Percentiles rank a stretch among this genome's conserved stretches.
Evolutionary conservation across 2,113 vertebrate genomes (phyloP).

Genomic region (Acinonyx jubatus): DNA sequence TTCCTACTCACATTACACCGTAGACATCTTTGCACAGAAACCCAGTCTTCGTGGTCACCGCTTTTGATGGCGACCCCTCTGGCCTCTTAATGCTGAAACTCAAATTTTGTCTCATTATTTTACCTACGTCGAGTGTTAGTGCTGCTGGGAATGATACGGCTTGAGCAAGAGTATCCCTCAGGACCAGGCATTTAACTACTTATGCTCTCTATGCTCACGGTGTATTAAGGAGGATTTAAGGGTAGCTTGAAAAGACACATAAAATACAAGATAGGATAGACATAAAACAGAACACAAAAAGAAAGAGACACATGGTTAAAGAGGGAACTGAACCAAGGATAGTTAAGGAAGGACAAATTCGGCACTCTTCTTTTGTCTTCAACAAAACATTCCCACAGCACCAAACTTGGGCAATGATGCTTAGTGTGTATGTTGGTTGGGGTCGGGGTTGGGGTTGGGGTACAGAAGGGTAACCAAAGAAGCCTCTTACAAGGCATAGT

Average conservation of each 20-base stretch:
- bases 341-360: not conserved
- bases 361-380: not conserved
- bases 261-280: not conserved
- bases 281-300: not conserved
- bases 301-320: not conserved
- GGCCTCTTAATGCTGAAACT: conserved; percentile 49
- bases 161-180: not conserved
- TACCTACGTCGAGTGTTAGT: not conserved
- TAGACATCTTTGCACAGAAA: conserved; percentile 6
- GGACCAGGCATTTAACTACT: conserved; percentile 37
- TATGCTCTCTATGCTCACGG: not conserved
- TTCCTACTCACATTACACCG: not conserved
- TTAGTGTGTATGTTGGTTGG: not conserved
- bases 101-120: conserved; percentile 57
- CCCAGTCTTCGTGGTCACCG: conserved; percentile 6
- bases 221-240: not conserved
- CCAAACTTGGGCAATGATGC: not conserved
- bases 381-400: not conserved
- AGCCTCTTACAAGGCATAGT: not conserved
- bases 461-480: not conserved
- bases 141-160: not conserved
- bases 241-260: not conserved
- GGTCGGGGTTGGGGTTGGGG: not conserved
- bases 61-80: conserved; percentile 34
- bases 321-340: not conserved